These are phyloP conservation scores for Anseranas semipalmata DNA, from an alignment of 2,113 vertebrate genomes.

Conservation along the genomic window DNA sequence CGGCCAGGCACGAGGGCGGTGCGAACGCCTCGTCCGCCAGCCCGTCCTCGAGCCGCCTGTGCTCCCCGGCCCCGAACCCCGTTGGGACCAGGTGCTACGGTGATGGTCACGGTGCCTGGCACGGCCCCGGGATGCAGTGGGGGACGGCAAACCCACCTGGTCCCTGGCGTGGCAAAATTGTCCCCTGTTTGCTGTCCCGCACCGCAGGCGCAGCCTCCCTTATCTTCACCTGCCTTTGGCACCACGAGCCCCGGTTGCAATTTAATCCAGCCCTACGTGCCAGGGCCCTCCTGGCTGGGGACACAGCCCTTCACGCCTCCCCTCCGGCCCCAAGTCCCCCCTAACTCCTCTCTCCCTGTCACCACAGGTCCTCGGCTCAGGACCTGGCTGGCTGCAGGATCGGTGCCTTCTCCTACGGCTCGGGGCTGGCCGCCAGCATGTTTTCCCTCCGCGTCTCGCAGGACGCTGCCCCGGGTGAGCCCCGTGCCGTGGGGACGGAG, in stretches of 20 bases:
- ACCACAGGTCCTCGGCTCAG: conserved; percentile 55
- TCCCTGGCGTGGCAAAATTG: neutral
- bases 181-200: neutral
- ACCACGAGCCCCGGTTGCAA: neutral
- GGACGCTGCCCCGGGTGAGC: conserved; percentile 72
- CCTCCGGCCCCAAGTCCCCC: neutral
- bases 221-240: neutral
- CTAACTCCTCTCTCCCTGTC: neutral
- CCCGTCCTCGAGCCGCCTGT: neutral
- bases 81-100: neutral
- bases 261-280: neutral
- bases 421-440: conserved; percentile 78
- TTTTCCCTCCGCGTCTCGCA: conserved; percentile 73
- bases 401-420: conserved; percentile 80
- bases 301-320: accelerated
- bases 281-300: neutral
- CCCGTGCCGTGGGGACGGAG: neutral
- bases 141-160: neutral
- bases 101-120: neutral
- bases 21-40: neutral
- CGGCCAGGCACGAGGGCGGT: neutral
- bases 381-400: conserved; percentile 77
- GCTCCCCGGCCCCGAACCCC: neutral
- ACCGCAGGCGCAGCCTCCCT: neutral
- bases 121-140: neutral